These are phyloP conservation scores for Arge pagana DNA, from an alignment of 2,888 invertebrate species.

Conservation along the genomic window DNA sequence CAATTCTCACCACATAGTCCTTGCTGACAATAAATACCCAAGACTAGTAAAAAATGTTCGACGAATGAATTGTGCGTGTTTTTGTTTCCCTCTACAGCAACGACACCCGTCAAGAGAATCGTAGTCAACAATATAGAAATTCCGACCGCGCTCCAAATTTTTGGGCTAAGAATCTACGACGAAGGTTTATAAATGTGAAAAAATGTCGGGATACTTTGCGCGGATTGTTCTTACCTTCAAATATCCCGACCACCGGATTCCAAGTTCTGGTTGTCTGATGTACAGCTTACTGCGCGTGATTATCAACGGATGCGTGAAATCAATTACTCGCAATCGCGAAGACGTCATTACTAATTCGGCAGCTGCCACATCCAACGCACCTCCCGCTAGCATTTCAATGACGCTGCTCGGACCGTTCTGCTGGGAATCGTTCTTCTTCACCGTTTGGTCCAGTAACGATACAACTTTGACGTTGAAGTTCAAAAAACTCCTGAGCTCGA, in stretches of 20 bases:
- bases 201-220: no score
- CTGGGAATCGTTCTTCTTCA: constrained; percentile 36
- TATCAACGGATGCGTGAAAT: constrained; percentile 45
- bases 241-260: constrained; percentile 43
- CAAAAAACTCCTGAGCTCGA: constrained; percentile 37
- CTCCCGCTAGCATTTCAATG: constrained; percentile 34
- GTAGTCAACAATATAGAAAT: constrained; percentile 29
- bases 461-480: constrained; percentile 38
- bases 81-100: constrained; percentile 20
- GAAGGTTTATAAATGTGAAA: no score
- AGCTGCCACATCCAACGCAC: constrained; percentile 40
- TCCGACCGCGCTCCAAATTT: constrained; percentile 31
- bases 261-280: constrained; percentile 32
- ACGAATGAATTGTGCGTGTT: constrained; percentile 21
- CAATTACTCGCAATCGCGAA: constrained; percentile 36
- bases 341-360: constrained; percentile 42
- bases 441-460: constrained; percentile 11
- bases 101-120: constrained; percentile 33
- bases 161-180: constrained; percentile 31
- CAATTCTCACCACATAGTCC: constrained; percentile 41
- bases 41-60: constrained; percentile 34
- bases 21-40: constrained; percentile 47
- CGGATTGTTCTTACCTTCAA: no score
- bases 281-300: constrained; percentile 37
- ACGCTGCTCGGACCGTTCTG: constrained; percentile 38